phyloP scores from a whole-genome alignment of 2,888 invertebrate genomes.

The Volucella inanis region DNA sequence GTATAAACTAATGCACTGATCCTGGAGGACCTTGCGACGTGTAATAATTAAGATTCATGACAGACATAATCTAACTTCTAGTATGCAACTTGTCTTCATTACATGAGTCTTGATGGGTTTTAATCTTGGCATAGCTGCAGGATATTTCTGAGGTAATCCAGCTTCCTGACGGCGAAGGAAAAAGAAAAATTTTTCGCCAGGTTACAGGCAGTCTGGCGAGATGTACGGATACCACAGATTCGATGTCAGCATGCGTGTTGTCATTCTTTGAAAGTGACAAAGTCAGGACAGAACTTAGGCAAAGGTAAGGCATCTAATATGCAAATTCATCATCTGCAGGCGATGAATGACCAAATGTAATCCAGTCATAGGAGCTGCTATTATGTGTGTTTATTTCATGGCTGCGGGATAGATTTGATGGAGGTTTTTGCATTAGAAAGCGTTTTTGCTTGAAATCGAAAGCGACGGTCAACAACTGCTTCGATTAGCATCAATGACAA shows the following conservation, averaged over 20 bases:
- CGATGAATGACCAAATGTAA: constrained; percentile 50
- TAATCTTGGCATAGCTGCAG: constrained; percentile 49
- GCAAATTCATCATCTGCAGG: constrained; percentile 65
- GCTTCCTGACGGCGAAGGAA: constrained; percentile 30
- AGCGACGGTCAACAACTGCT: not conserved
- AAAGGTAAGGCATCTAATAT: constrained; percentile 39
- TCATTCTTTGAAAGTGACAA: constrained; percentile 40
- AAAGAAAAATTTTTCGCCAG: constrained; percentile 63
- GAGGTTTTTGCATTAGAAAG: constrained; percentile 7
- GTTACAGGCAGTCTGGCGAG: not conserved
- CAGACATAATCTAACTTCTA: constrained; percentile 61
- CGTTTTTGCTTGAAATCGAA: constrained; percentile 16
- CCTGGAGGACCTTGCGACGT: constrained; percentile 60
- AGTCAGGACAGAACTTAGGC: constrained; percentile 26
- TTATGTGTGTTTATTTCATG: constrained; percentile 10
- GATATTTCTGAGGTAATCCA: constrained; percentile 36
- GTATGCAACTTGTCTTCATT: constrained; percentile 66
- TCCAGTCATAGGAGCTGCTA: constrained; percentile 2
- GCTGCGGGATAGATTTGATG: constrained; percentile 33
- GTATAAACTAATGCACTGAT: constrained; percentile 56
- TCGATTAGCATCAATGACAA: not conserved
- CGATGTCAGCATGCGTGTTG: constrained; percentile 28
- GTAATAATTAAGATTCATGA: constrained; percentile 67
- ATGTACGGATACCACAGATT: constrained; percentile 1
- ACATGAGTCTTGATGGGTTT: constrained; percentile 55